Evolutionary conservation across 2,888 invertebrate genomes (phyloP).

Genomic region (Caenorhabditis zanzibari): DNA sequence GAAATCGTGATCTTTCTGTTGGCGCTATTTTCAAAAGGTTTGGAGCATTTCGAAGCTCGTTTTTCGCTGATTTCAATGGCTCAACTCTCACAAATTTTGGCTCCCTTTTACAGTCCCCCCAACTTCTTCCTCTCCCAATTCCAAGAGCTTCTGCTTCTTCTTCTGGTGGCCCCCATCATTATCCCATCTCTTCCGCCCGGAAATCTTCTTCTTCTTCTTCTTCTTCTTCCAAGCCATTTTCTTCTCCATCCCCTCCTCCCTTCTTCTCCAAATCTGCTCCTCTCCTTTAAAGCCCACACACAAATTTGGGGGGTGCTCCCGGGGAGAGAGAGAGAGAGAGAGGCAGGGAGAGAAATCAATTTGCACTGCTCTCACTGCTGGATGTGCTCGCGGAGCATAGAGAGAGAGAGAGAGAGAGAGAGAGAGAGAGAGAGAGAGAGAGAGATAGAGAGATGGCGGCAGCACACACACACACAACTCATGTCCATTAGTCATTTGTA

Average conservation of each 20-base stretch:
- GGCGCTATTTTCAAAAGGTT: no score
- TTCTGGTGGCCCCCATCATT: background rate
- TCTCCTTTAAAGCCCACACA: constrained; percentile 30
- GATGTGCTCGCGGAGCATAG: background rate
- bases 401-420: background rate
- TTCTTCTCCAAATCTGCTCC: constrained; percentile 6
- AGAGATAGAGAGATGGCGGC: no score
- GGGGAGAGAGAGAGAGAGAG: constrained; percentile 67
- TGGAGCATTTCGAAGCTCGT: no score
- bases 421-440: no score
- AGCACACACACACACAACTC: constrained; percentile 60
- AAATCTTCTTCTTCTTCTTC: constrained; percentile 12
- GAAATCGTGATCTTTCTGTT: no score
- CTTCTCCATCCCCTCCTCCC: no score
- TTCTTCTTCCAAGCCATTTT: constrained; percentile 25
- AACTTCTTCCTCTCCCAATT: no score
- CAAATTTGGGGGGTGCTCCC: constrained; percentile 51
- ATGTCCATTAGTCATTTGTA: constrained; percentile 71
- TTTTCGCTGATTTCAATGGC: no score
- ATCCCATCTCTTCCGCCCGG: constrained; percentile 4
- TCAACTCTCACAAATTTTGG: no score
- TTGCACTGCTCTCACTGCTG: constrained; percentile 52
- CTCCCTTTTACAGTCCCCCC: background rate
- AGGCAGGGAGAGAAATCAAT: constrained; percentile 68
- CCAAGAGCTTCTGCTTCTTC: no score